These are phyloP conservation scores for Pipistrellus nathusii DNA, from an alignment of 2,797 vertebrate species.

Conservation along the genomic window DNA sequence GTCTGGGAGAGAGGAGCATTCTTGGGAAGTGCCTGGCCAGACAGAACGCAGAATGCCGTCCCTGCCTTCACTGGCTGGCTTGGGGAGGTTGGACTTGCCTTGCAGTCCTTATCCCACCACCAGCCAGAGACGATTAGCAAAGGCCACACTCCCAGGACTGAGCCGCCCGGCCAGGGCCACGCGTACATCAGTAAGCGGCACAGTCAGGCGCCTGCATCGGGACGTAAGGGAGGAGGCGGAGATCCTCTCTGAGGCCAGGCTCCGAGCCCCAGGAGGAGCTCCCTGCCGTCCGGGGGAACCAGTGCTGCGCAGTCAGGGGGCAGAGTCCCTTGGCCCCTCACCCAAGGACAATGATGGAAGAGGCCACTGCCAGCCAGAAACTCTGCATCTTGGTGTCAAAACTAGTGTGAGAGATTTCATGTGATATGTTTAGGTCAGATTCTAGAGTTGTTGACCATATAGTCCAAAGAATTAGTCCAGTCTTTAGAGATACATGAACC, in stretches of 20 bases:
- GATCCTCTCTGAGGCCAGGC: not conserved
- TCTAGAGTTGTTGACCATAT: not conserved
- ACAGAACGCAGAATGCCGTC: not conserved
- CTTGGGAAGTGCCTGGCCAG: slow-evolving; percentile 17
- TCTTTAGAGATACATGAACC: not conserved
- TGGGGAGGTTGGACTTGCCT: not conserved
- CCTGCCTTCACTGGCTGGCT: not conserved
- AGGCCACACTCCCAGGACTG: not conserved
- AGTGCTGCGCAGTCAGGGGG: not conserved
- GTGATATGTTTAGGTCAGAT: not conserved
- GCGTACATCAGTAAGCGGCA: not conserved
- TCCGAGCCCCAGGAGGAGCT: not conserved
- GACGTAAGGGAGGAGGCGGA: not conserved
- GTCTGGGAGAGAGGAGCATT: slow-evolving; percentile 35
- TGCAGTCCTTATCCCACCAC: not conserved
- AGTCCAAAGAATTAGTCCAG: not conserved
- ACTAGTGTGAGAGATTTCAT: not conserved
- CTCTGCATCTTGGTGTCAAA: not conserved
- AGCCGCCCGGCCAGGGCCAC: not conserved
- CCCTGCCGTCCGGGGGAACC: not conserved
- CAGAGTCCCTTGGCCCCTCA: not conserved
- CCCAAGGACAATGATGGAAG: not conserved
- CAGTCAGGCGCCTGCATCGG: not conserved
- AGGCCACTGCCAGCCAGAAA: not conserved
- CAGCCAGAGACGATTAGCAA: not conserved